Percentiles rank a stretch among this genome's conserved stretches.
phyloP scores from a whole-genome alignment of 1,140 invertebrate genomes.

The Bombus waltoni region DNA sequence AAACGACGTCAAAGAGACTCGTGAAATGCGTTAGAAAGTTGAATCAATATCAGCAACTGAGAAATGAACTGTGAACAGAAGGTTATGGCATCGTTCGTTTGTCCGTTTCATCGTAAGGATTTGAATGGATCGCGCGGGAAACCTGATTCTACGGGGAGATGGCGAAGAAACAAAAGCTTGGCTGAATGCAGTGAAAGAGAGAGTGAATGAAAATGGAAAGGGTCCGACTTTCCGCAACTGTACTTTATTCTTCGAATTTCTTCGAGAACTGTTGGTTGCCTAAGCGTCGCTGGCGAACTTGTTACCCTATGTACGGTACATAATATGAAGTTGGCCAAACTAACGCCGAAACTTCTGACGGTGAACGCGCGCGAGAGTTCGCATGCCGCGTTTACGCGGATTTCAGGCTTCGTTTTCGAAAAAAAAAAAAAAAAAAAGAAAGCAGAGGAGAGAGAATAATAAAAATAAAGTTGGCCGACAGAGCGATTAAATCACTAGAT shows the following conservation, averaged over 20 bases:
- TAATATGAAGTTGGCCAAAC: constrained; percentile 65
- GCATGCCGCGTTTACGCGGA: constrained; percentile 27
- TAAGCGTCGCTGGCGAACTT: constrained; percentile 59
- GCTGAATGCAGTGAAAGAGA: constrained; percentile 25
- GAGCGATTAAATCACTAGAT: constrained; percentile 4
- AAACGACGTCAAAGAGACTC: not conserved
- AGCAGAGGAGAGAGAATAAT: not conserved
- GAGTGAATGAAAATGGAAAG: constrained; percentile 58
- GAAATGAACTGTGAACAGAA: not conserved
- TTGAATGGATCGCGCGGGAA: not conserved
- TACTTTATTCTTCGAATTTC: constrained; percentile 53
- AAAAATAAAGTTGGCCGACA: not conserved
- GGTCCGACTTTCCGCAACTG: constrained; percentile 27
- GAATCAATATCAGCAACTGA: not conserved
- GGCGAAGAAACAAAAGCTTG: not conserved
- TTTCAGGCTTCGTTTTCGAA: constrained; percentile 16
- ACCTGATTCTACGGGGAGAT: not conserved
- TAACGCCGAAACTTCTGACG: constrained; percentile 51
- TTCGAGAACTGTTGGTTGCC: constrained; percentile 50
- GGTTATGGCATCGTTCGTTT: not conserved
- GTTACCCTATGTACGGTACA: constrained; percentile 62
- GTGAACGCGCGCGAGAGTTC: constrained; percentile 29
- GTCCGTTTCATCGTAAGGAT: not conserved
- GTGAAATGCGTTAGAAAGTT: not conserved
- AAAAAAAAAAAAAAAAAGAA: not conserved